Evolutionary conservation across 1,140 invertebrate genomes (phyloP).

Genomic region (Aculops lycopersici): DNA sequence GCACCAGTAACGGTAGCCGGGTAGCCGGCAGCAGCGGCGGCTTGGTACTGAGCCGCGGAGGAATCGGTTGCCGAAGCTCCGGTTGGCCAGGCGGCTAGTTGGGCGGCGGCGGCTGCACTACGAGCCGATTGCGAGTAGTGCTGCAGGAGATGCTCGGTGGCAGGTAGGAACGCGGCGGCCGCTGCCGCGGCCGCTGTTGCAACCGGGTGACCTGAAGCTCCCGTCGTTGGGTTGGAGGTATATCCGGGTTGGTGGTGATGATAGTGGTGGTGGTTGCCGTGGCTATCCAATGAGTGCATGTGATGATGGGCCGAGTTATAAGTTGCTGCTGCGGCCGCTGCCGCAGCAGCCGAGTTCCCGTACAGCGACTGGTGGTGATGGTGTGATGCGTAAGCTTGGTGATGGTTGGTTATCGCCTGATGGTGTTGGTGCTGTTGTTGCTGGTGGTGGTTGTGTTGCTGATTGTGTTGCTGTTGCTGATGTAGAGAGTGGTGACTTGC

Average conservation of each 20-base stretch:
- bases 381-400: constrained; percentile 19
- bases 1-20: no score
- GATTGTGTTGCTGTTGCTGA: no score
- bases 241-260: no score
- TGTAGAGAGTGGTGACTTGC: constrained; percentile 19
- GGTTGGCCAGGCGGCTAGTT: no score
- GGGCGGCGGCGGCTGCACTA: background rate
- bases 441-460: no score
- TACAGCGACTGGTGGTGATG: constrained; percentile 23
- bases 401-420: constrained; percentile 27
- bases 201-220: background rate
- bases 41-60: background rate
- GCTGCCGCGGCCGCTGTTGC: background rate
- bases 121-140: background rate
- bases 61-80: background rate
- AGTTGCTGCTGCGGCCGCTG: constrained; percentile 3
- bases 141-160: background rate
- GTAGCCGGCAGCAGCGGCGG: background rate
- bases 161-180: no score
- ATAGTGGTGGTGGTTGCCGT: no score
- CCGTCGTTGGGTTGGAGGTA: background rate
- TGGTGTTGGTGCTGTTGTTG: constrained; percentile 1
- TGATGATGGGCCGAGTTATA: background rate
- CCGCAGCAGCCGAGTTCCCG: constrained; percentile 22
- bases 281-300: background rate